Base-by-base conservation (phyloP, 2,888 invertebrate genomes). In the Tenthredo livida region DNA sequence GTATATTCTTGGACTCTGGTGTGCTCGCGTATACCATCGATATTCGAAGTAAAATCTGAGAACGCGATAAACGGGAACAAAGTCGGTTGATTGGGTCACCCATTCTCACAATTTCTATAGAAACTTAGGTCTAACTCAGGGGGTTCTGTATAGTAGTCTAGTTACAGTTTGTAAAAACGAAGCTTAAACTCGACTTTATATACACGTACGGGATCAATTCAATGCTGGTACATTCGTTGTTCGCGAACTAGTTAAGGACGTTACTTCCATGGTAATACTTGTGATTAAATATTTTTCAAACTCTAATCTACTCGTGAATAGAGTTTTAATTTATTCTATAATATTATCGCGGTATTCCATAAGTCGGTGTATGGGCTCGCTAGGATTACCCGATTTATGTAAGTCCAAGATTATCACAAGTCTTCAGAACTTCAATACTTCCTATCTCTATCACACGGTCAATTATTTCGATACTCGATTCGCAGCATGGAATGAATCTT, bases 151-250 rank as follows among this genome's bases (percentile, higher is more conserved):
- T n/a, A 43, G 40, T 43, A 43, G 72, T n/a, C 21, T 43, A 73
- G 72, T 73, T 73, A 73, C 10, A 73, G 72, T 73, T 73, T 73
- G 72, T 43, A 43, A 43, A 72, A 73, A 73, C 43, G n/a, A 10
- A 43, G 72, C 40, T 43, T 43, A 73, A n/a, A 43, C 43, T 43
- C 9, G 40, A 40, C 17, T 4, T 40, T 43, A 43, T 43, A 33
- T 12, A n/a, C n/a, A n/a, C n/a, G n/a, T n/a, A 73, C 70, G 70
- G 72, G 6, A 21, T n/a, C 25, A 10, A 43, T 73, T 73, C 72
- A 43, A 73, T 73, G 72, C 37, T 9, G 37, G 33, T 70, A 25
- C n/a, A 37, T n/a, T 37, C 70, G n/a, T 73, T 21, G 72, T 73
- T 43, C 21, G 72, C 25, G 40, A 43, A 43, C 21, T 43, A 73